Evolutionary conservation across 2,888 invertebrate species (phyloP).

Genomic region (Thymelicus sylvestris): DNA sequence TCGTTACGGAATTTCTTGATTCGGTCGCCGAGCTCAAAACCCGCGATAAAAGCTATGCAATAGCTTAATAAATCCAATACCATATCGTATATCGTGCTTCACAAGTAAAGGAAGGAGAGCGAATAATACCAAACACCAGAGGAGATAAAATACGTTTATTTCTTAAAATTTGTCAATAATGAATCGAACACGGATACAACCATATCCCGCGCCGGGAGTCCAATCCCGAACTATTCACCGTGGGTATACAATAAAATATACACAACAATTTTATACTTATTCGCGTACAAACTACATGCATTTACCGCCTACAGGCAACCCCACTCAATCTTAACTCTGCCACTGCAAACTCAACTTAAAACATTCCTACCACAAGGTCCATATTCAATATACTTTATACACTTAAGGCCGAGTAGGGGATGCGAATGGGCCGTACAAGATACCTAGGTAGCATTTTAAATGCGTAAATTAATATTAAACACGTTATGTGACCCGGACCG

Average conservation of each 20-base stretch:
- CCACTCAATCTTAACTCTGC: constrained; percentile 33
- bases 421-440: constrained; percentile 24
- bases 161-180: constrained; percentile 78
- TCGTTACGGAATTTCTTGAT: too few species aligned
- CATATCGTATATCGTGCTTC: too few species aligned
- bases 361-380: constrained; percentile 19
- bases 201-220: constrained; percentile 52
- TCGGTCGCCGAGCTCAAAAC: too few species aligned
- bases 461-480: constrained; percentile 44
- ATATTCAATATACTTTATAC: constrained; percentile 44
- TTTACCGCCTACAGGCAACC: constrained; percentile 25
- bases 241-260: constrained; percentile 62
- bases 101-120: background rate
- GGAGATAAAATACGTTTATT: constrained; percentile 82
- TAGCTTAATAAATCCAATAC: too few species aligned
- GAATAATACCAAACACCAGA: constrained; percentile 63
- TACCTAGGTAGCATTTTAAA: constrained; percentile 47
- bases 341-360: constrained; percentile 27
- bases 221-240: constrained; percentile 43
- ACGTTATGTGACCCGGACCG: constrained; percentile 37
- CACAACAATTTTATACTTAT: constrained; percentile 56
- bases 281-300: constrained; percentile 39
- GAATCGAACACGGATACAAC: constrained; percentile 67
- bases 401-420: constrained; percentile 32
- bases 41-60: too few species aligned